Base-by-base conservation (phyloP, 2,113 vertebrate species). In the Boleophthalmus pectinirostris region DNA sequence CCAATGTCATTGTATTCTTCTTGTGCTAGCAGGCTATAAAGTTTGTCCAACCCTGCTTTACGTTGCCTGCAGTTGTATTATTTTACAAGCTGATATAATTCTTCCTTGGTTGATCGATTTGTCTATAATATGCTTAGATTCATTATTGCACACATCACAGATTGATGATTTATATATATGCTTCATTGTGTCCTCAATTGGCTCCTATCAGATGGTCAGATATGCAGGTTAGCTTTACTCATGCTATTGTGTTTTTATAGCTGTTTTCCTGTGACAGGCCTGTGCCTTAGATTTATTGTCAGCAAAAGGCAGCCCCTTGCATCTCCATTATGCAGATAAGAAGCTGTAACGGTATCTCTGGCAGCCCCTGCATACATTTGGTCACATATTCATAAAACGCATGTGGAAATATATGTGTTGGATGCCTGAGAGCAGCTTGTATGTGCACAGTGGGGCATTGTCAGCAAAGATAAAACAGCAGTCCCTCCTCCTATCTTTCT, bases 231-330 rank as follows among this genome's bases (percentile, higher is more conserved):
- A 66, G 43, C 68, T 45, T 75, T 68, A 45, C 69, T 66, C n/a
- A 33, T 74, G 64, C 73, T 78, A 29, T 43, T 68, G 25, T 68
- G 56, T 56, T 20, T 63, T 18, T 61, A 18, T 65, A 49, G n/a
- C 21, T 78, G 72, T 69, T 72, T 73, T 45, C 56, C 78, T 80
- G 79, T 79, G 70, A 72, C 60, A 73, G 73, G 77, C 67, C 25
- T 60, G 29, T 71, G 71, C 60, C 47, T 29, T 14, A n/a, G 78
- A 80, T 87, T 80, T 85, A 82, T 68, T 64, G 74, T 74, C 74
- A 3, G 68, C 38, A 66, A 16, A 23, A 61, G 21, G 68, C 58
- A 63, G 51, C 70, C 57, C 46, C 33, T 47, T 9, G 18, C 53
- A n/a, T 69, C 57, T 80, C 66, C 75, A 57, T 75, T 68, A 61